These are phyloP conservation scores for Selene dorsalis DNA, from an alignment of 2,797 vertebrate species.

Conservation along the genomic window DNA sequence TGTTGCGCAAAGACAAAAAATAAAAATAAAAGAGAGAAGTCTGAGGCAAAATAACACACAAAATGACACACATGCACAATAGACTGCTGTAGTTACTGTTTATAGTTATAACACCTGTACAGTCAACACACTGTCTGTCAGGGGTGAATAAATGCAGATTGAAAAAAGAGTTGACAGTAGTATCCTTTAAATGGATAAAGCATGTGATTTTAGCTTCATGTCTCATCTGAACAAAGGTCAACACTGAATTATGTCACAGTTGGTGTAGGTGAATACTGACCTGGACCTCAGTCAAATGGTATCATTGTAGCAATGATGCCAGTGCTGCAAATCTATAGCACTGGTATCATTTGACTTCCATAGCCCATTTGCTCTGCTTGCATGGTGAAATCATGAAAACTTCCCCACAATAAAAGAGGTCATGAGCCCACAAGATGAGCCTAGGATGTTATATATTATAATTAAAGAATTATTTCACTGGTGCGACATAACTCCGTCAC, in stretches of 20 bases:
- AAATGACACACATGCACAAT: not conserved
- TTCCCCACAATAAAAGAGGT: not conserved
- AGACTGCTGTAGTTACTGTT: not conserved
- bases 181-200: too few relatives aligned
- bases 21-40: too few relatives aligned
- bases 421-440: not conserved
- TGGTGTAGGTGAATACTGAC: not conserved
- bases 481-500: conserved; percentile 14
- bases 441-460: not conserved
- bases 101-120: too few relatives aligned
- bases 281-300: not conserved
- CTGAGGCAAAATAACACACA: not conserved
- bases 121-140: not conserved
- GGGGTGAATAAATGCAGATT: not conserved
- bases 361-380: too few relatives aligned
- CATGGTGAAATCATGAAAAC: not conserved
- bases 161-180: not conserved
- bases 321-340: too few relatives aligned
- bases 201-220: too few relatives aligned
- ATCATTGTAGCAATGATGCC: too few relatives aligned
- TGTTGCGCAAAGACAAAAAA: too few relatives aligned
- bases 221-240: not conserved
- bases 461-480: conserved; percentile 3
- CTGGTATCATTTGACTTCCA: not conserved
- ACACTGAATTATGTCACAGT: not conserved